These are phyloP conservation scores for Aviceda subcristata DNA, from an alignment of 2,113 vertebrate species.

Conservation along the genomic window DNA sequence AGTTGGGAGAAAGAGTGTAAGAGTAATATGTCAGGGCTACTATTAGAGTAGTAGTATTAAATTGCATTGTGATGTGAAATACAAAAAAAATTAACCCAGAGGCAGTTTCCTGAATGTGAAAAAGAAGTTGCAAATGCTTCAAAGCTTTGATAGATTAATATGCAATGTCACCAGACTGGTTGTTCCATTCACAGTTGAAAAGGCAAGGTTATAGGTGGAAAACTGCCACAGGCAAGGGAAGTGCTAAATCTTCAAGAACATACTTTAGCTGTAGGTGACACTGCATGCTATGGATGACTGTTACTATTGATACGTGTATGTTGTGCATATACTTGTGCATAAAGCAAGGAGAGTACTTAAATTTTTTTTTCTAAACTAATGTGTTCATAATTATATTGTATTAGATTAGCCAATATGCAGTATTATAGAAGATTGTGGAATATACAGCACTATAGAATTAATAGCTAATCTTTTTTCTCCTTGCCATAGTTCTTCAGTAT, in stretches of 20 bases:
- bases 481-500: neutral
- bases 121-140: neutral
- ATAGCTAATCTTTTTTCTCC: neutral
- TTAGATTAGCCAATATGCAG: neutral
- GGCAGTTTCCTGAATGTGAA: neutral
- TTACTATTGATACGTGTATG: neutral
- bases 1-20: neutral
- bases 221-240: neutral
- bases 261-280: neutral
- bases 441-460: neutral
- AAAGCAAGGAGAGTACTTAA: neutral
- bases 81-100: neutral
- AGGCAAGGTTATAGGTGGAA: neutral
- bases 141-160: neutral
- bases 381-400: neutral
- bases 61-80: neutral
- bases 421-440: neutral
- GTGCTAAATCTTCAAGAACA: neutral
- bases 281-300: neutral
- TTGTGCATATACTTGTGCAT: neutral
- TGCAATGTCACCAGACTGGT: neutral
- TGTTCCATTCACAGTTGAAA: neutral
- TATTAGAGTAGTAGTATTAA: neutral
- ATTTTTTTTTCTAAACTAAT: neutral
- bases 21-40: neutral